Evolutionary conservation across 2,797 vertebrate species (phyloP).

Genomic region (Carcharodon carcharias): DNA sequence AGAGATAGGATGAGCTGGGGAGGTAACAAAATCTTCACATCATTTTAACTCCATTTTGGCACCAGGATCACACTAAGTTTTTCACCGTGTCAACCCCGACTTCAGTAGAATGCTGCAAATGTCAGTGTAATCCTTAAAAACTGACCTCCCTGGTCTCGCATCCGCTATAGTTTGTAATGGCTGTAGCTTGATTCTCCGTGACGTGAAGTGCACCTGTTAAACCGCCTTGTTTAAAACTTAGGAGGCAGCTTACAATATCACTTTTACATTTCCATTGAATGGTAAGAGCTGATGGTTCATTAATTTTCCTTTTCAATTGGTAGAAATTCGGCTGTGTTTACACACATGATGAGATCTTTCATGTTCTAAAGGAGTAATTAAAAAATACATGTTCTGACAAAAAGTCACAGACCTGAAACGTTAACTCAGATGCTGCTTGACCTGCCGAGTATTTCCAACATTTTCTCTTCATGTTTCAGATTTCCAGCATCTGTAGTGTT

Average conservation of each 20-base stretch:
- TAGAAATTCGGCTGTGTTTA: background rate
- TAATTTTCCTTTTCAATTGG: background rate
- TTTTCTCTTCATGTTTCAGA: background rate
- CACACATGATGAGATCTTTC: background rate
- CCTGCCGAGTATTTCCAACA: background rate
- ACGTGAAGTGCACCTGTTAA: background rate
- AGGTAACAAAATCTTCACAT: background rate
- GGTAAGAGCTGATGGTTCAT: background rate
- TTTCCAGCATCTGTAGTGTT: background rate
- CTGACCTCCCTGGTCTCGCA: background rate
- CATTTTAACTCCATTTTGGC: background rate
- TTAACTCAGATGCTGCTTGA: background rate
- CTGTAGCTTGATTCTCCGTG: background rate
- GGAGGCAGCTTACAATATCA: no score
- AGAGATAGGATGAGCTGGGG: background rate
- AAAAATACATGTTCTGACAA: background rate
- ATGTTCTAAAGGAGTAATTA: background rate
- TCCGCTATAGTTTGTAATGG: background rate
- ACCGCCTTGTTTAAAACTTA: background rate
- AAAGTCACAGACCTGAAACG: background rate
- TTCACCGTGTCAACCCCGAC: background rate
- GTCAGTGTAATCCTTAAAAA: background rate
- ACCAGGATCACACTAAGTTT: background rate
- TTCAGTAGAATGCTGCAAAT: background rate
- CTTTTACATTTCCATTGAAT: background rate